Conservation (phyloP, 2,113 vertebrate species). For the Coryphaenoides rupestris region DNA sequence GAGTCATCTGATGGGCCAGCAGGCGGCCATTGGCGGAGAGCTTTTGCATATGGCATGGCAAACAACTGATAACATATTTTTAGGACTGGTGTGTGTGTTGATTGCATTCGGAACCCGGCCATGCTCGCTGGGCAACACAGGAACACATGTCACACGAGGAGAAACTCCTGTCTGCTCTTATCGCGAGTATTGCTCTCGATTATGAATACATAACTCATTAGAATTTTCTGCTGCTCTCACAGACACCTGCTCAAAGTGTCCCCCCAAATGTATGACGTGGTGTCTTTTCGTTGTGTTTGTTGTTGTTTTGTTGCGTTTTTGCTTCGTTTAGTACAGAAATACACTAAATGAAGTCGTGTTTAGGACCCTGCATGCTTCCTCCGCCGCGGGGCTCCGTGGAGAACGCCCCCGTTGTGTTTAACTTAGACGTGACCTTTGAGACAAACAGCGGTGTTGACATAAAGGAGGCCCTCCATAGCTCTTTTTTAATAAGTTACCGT, state of each 20-base stretch:
- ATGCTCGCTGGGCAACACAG: background rate
- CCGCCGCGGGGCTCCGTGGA: background rate
- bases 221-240: too few relatives aligned
- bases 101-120: background rate
- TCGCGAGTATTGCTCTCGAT: too few relatives aligned
- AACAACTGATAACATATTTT: slow-evolving; percentile 7
- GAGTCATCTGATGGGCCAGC: slow-evolving; percentile 27
- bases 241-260: too few relatives aligned
- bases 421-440: slow-evolving; percentile 66
- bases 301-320: too few relatives aligned
- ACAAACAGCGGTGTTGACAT: slow-evolving; percentile 60
- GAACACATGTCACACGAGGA: too few relatives aligned
- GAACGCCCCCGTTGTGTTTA: slow-evolving; percentile 34
- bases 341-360: too few relatives aligned
- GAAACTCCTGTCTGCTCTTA: too few relatives aligned
- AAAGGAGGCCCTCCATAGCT: slow-evolving; percentile 53
- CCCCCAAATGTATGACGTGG: too few relatives aligned
- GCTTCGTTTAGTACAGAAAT: too few relatives aligned
- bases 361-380: too few relatives aligned
- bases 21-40: slow-evolving; percentile 14
- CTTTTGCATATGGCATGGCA: slow-evolving; percentile 6
- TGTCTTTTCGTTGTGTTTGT: too few relatives aligned
- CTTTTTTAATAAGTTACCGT: slow-evolving; percentile 71
- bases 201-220: too few relatives aligned
- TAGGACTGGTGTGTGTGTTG: background rate